Evolutionary conservation across 1,140 invertebrate species (phyloP), one percentile per base, ranked within the genome.

Genomic region (Micrasema minimum): DNA sequence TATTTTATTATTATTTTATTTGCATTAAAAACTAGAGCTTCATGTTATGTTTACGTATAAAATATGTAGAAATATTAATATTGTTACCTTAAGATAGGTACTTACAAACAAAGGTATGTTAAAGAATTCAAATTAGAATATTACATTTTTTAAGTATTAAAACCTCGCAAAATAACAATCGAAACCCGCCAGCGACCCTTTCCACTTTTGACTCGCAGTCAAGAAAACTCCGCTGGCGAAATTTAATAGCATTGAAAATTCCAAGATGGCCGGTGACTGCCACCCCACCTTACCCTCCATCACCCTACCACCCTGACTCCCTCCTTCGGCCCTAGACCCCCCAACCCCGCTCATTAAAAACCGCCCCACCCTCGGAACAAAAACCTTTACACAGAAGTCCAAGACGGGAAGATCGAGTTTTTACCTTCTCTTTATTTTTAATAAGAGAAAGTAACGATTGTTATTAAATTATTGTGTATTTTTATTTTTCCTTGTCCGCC

Each of bases 171-270:
- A n/a, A n/a, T n/a, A n/a, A n/a, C n/a, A n/a, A n/a, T n/a, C n/a
- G n/a, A n/a, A n/a, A n/a, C n/a, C n/a, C 26, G 2, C 7, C 26
- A 31, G 7, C 26, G 26, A 7, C 26, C 26, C 2, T 59, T 38
- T 41, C 37, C 16, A n/a, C n/a, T n/a, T 38, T 35, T 4, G n/a
- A 59, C 55, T 59, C 38, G 20, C 20, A 59, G 55, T 16, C 31
- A 66, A 69, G 70, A 66, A 68, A 67, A 66, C 57, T 68, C 61
- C 23, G 22, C 16, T 38, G 66, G 62, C 66, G 72, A 74, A 71
- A 74, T 74, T 74, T 74, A 71, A 74, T 74, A 74, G 72, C 72
- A 74, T 74, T 74, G 72, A 74, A 74, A 74, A 74, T 74, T 74
- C 69, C 69, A 31, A 31, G 26, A 31, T 31, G 26, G 26, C 26